These are phyloP conservation scores for Oceanodroma leucorhoa DNA, from an alignment of 2,797 vertebrate genomes.

Conservation along the genomic window DNA sequence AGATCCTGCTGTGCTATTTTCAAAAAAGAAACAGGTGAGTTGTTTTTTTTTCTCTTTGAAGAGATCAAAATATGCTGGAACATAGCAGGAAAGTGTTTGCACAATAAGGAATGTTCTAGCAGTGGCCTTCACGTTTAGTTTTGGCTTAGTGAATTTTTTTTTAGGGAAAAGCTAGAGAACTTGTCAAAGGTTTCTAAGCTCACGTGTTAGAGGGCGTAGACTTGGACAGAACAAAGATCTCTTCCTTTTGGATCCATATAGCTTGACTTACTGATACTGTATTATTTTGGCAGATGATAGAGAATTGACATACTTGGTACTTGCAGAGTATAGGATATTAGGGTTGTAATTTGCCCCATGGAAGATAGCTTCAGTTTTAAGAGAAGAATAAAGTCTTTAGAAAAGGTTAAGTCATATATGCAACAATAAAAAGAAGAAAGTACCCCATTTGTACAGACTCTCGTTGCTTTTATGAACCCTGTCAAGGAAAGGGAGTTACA, in stretches of 20 bases:
- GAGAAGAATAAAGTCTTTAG: not conserved
- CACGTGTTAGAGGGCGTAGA: not conserved
- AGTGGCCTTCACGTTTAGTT: not conserved
- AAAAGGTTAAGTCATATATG: not conserved
- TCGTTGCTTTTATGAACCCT: not conserved
- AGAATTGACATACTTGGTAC: not conserved
- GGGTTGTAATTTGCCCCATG: not conserved
- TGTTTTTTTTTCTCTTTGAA: not conserved
- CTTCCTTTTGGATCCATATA: not conserved
- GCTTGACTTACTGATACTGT: not conserved
- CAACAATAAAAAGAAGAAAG: not conserved
- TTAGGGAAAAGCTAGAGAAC: not conserved
- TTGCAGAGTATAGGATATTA: accelerated
- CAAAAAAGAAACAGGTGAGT: not conserved
- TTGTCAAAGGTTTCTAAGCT: not conserved
- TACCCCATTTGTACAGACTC: not conserved
- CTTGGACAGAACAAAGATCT: not conserved
- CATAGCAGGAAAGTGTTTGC: not conserved
- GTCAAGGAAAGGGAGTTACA: not conserved
- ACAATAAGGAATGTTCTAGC: not conserved
- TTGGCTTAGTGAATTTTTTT: not conserved
- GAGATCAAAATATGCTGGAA: not conserved
- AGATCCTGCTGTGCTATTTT: not conserved
- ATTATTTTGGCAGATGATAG: not conserved
- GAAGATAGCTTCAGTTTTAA: not conserved